Evolutionary conservation across 2,888 invertebrate genomes (phyloP), one percentile per base, ranked within the genome.

Genomic region (Lithosia quadra): DNA sequence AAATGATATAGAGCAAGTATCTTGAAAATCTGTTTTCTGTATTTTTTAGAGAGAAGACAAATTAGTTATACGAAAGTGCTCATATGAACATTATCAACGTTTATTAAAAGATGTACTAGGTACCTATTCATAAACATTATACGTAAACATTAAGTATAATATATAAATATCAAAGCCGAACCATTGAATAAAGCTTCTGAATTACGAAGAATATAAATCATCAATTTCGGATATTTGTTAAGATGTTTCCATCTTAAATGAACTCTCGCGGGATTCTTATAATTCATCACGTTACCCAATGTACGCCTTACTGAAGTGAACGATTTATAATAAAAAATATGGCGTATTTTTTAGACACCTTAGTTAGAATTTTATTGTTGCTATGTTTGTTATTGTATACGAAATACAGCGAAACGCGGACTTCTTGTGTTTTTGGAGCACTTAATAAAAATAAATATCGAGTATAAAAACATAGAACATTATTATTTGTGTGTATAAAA

Each of bases 201-300:
- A 63, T 33, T 60, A 56, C 49, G 43, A 69, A 67, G 65, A 76
- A 73, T 75, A 76, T 78, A 78, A 80, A 76, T 75, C 71, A 65
- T 62, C 61, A 63, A 60, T 73, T 71, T 75, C 71, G 67, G 59
- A 72, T 63, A 72, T 72, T 69, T 66, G 33, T 49, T 59, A 66
- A 76, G 64, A 72, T 71, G 69, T 73, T 73, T 68, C 69, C 73
- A 74, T 76, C 73, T 69, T 70, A 74, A 81, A 73, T 71, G 65
- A 34, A 65, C 57, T 76, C 81, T 64, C 66, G 36, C 24, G 77
- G 68, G 80, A 69, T 58, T 74, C 49, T 22, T 66, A 71, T 74
- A 76, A 80, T 77, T 80, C 76, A 80, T 81, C 81, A 79, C 77
- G 77, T 69, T 74, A 77, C 65, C 61, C 72, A 64, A 73, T 65